Evolutionary conservation across 2,113 vertebrate genomes (phyloP), one percentile per base, ranked within the genome.

Genomic region (Astur gentilis): DNA sequence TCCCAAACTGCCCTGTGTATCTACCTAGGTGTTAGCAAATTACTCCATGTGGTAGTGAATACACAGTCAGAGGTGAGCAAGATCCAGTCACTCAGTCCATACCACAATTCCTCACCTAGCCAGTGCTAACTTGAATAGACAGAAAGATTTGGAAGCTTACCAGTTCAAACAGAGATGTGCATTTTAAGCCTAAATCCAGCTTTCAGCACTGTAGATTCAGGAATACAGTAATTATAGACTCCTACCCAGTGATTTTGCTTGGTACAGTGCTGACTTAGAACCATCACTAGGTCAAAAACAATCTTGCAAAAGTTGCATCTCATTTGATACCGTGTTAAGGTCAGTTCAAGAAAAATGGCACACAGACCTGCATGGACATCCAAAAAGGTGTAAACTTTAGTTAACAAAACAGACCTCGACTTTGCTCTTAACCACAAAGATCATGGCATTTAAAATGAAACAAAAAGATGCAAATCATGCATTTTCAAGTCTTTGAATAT

Each of bases 401-500:
- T 92, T 96, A 95, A 91, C 36, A 83, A 95, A 95, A 89, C 58
- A 94, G 70, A 87, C 18, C 78, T 93, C 40, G 10, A 9, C 34
- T 90, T 85, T 61, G 29, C 50, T 93, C 16, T 80, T 70, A 88
- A 83, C 78, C 89, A 73, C 84, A 86, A 91, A 73, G 87, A 95
- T 87, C 61, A 66, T 76, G 29, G 76, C 57, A 57, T 66, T 87
- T 83, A 23, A 96, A 92, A 69, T 44, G 61, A 91, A 97, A 93
- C 58, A 85, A 94, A 88, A 89, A 76, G 5, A 89, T 90, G 78
- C 45, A 97, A 95, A 91, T 77, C 49, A 57, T 36, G 82, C 45
- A 85, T 87, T 94, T 96, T 90, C 45, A 88, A 69, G 36, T 29
- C 91, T 95, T 93, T 91, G 81, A 95, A 95, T 73, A 79, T 79